Percentiles rank a stretch among this genome's conserved stretches.
phyloP scores from a whole-genome alignment of 2,113 vertebrate genomes.

The Corynorhinus townsendii region DNA sequence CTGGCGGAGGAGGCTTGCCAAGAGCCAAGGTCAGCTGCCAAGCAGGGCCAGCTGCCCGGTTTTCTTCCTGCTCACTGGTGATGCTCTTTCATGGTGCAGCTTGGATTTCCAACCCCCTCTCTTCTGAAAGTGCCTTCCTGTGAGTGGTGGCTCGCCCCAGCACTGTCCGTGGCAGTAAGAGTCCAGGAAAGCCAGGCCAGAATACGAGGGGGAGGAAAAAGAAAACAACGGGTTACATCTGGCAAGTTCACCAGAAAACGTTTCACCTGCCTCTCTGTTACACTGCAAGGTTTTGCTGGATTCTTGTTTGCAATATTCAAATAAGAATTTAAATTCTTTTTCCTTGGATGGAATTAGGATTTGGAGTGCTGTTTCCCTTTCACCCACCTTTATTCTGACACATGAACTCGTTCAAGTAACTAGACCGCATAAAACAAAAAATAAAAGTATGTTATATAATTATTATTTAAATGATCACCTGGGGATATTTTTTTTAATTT shows the following conservation, averaged over 20 bases:
- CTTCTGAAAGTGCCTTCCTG: not conserved
- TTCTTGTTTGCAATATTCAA: not conserved
- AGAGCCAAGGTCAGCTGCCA: constrained; percentile 23
- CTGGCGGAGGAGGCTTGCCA: not conserved
- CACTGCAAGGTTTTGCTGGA: not conserved
- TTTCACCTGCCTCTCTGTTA: not conserved
- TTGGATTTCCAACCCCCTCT: not conserved
- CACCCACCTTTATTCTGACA: not conserved
- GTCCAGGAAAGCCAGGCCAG: not conserved
- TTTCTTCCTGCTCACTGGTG: not conserved
- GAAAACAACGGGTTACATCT: not conserved
- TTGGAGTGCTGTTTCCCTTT: not conserved
- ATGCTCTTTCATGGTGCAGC: not conserved
- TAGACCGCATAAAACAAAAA: not conserved
- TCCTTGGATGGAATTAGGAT: not conserved
- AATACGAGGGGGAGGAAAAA: not conserved
- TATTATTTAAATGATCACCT: no score
- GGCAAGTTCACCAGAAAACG: not conserved
- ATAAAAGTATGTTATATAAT: not conserved
- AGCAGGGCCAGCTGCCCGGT: not conserved
- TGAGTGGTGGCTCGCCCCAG: not conserved
- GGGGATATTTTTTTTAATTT: no score
- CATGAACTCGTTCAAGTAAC: not conserved
- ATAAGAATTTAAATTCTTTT: constrained; percentile 14
- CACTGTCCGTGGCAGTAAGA: not conserved